phyloP scores from a whole-genome alignment of 2,113 vertebrate species.

The Nothoprocta pentlandii region DNA sequence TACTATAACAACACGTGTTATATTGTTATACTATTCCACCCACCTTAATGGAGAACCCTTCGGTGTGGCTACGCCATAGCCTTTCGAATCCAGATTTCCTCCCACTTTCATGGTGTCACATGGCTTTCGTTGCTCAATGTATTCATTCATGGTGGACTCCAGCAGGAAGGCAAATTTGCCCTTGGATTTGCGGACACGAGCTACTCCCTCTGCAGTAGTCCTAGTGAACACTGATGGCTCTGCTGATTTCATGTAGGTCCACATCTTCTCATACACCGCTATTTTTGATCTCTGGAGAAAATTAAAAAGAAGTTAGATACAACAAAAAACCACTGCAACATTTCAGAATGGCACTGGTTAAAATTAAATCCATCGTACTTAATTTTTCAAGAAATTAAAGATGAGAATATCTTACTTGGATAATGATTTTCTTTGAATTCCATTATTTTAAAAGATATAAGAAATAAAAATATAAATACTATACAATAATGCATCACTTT shows the following conservation, averaged over 20 bases:
- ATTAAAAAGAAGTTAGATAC: constrained; percentile 76
- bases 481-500: not conserved
- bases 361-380: not conserved
- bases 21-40: constrained; percentile 99
- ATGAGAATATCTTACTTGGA: not conserved
- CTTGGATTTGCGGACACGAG: constrained; percentile 97
- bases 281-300: constrained; percentile 97
- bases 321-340: constrained; percentile 28
- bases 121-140: constrained; percentile 98
- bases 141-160: constrained; percentile 99
- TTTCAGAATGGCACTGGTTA: not conserved
- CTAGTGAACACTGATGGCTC: constrained; percentile 98
- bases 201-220: constrained; percentile 96
- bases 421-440: not conserved
- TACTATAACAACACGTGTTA: constrained; percentile 97
- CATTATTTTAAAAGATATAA: not conserved
- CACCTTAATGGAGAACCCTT: constrained; percentile 99
- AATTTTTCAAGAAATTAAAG: not conserved
- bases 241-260: constrained; percentile 98
- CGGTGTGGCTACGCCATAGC: constrained; percentile 98
- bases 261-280: constrained; percentile 99
- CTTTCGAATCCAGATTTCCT: constrained; percentile 99
- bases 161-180: constrained; percentile 99
- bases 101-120: constrained; percentile 99
- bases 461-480: not conserved